Percentiles rank a stretch among this genome's conserved stretches.
Evolutionary conservation across 2,888 invertebrate genomes (phyloP).

Genomic region (Metallyticus violacea): DNA sequence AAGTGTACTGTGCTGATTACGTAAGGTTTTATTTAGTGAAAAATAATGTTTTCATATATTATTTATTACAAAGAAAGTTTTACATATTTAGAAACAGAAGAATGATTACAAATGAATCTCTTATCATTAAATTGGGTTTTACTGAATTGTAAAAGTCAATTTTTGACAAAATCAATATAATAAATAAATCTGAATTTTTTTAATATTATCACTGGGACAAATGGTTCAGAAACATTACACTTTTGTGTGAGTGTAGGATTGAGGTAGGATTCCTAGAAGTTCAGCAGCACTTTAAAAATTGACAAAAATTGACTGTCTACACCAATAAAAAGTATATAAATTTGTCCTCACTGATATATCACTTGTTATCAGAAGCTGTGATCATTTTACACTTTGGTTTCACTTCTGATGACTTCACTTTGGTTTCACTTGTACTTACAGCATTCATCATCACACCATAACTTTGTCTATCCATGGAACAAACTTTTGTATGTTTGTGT

Average conservation of each 20-base stretch:
- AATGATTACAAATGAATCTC: background rate
- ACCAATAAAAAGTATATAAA: background rate
- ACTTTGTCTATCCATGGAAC: slow-evolving; percentile 89
- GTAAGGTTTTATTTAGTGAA: no score
- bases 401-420: background rate
- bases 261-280: background rate
- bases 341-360: background rate
- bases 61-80: background rate
- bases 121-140: background rate
- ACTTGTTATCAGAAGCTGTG: background rate
- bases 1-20: no score
- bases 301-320: no score
- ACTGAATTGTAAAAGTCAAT: background rate
- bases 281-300: background rate
- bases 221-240: background rate
- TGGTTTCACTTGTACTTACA: background rate
- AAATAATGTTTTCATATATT: background rate
- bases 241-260: no score
- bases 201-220: background rate
- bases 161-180: background rate
- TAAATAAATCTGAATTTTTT: background rate
- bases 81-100: background rate
- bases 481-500: slow-evolving; percentile 89
- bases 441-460: slow-evolving; percentile 44
- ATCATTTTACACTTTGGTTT: no score